phyloP scores from a whole-genome alignment of 1,140 invertebrate species.

The Parasteatoda tepidariorum region DNA sequence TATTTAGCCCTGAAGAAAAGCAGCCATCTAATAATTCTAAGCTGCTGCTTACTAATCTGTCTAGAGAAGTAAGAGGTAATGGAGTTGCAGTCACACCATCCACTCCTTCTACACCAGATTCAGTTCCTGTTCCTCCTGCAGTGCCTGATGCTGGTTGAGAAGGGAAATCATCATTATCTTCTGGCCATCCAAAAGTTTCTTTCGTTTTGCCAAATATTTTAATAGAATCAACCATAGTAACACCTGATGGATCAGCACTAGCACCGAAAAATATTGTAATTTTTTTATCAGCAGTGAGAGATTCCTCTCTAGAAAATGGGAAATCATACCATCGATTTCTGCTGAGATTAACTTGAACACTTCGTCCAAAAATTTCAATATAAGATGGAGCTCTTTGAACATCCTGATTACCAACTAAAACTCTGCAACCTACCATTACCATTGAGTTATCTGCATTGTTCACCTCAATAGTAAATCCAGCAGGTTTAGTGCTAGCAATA shows the following conservation, averaged over 20 bases:
- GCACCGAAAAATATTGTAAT: constrained; percentile 86
- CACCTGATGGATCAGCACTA: constrained; percentile 84
- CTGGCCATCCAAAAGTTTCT: constrained; percentile 96
- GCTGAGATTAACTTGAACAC: constrained; percentile 78
- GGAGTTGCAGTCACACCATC: constrained; percentile 62
- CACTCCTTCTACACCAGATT: constrained; percentile 57
- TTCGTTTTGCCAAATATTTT: constrained; percentile 95
- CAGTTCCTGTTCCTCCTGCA: constrained; percentile 20
- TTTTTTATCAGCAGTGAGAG: constrained; percentile 92
- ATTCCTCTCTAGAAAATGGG: constrained; percentile 93
- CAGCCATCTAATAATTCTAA: constrained; percentile 82
- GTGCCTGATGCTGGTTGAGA: constrained; percentile 65
- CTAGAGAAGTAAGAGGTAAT: constrained; percentile 68
- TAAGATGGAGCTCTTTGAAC: constrained; percentile 84
- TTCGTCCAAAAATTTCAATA: constrained; percentile 88
- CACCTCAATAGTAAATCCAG: constrained; percentile 90
- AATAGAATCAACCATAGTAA: constrained; percentile 93
- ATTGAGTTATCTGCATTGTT: constrained; percentile 87
- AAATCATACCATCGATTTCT: constrained; percentile 94
- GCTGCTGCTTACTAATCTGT: constrained; percentile 73
- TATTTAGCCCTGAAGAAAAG: constrained; percentile 69
- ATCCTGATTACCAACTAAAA: constrained; percentile 89
- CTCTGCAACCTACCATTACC: constrained; percentile 83
- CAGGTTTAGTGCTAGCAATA: constrained; percentile 87
- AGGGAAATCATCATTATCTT: constrained; percentile 88